Evolutionary conservation across 2,113 vertebrate genomes (phyloP), one percentile per base, ranked within the genome.

Genomic region (Craseonycteris thonglongyai): DNA sequence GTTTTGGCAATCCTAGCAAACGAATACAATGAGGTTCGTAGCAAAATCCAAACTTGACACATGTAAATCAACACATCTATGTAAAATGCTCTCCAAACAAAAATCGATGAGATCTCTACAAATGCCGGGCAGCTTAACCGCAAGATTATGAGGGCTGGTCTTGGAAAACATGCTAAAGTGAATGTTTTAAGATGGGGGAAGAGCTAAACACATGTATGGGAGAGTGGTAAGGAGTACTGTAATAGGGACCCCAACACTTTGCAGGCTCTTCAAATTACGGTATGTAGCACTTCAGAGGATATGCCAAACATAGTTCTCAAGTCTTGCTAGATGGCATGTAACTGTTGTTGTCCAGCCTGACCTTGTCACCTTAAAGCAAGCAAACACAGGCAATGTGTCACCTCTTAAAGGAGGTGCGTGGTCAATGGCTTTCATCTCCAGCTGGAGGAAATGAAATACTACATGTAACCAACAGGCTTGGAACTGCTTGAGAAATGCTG

Each of bases 401-500:
- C 54, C 78, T 75, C 90, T 88, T 82, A 85, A 82, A 74, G 51
- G 3, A 96, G 72, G 56, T 82, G 19, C 92, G 65, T 49, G 22
- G 63, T 63, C 74, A 89, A 28, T 38, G 33, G 33, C 40, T 89
- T 95, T 85, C 72, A 83, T 86, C 65, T 96, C 63, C 59, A 87
- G 68, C 10, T 61, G 38, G 30, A 83, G 79, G 82, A 95, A 93
- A 96, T 74, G 89, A 95, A 91, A 91, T 51, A 59, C 10, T 63
- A 33, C 59, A 79, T 49, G 51, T 93, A 69, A 61, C 49, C 71
- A 94, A 56, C 15, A 69, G 63, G 21, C 51, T 89, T 56, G 79
- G 86, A 90, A 89, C 8, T 93, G 75, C 78, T 92, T 18, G 5
- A 89, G 82, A 89, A 96, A 95, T 24, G 16, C 33, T 93, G 83